A percentile compares a stretch with the other conserved stretches of the same genome.
phyloP scores from a whole-genome alignment of 2,888 invertebrate species.

The Ceramica pisi region DNA sequence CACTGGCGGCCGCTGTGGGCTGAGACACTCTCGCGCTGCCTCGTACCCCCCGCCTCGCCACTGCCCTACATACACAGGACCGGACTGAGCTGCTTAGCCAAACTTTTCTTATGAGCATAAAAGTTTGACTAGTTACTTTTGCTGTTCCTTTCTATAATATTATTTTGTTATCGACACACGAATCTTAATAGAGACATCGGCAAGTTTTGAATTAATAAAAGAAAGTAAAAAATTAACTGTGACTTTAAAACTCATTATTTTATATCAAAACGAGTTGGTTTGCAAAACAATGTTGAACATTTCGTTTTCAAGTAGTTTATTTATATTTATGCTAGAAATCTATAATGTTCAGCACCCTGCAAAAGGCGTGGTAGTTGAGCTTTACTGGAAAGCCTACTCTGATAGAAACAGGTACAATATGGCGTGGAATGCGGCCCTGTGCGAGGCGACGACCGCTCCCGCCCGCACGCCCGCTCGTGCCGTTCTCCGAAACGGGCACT shows the following conservation, averaged over 20 bases:
- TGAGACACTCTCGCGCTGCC: constrained; percentile 77
- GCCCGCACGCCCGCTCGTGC: constrained; percentile 82
- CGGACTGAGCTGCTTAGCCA: constrained; percentile 65
- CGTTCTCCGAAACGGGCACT: constrained; percentile 88
- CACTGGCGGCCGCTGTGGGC: constrained; percentile 76
- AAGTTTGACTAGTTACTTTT: background rate
- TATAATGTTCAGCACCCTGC: background rate
- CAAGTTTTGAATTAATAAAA: background rate
- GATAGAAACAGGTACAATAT: constrained; percentile 36
- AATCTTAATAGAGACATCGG: background rate
- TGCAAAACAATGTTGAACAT: background rate
- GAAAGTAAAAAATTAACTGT: background rate
- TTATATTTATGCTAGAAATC: background rate
- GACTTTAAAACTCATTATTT: background rate
- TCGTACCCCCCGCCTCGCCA: constrained; percentile 72
- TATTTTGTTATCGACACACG: background rate
- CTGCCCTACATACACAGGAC: constrained; percentile 80
- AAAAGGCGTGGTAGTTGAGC: constrained; percentile 9
- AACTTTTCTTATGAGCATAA: constrained; percentile 9
- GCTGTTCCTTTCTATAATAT: background rate
- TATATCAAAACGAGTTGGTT: background rate
- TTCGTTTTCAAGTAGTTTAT: background rate
- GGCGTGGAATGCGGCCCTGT: constrained; percentile 80
- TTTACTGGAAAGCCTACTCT: constrained; percentile 3
- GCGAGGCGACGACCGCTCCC: constrained; percentile 89